Conservation (phyloP, 64 coral and sea anemone genomes). For the Orbicella faveolata region DNA sequence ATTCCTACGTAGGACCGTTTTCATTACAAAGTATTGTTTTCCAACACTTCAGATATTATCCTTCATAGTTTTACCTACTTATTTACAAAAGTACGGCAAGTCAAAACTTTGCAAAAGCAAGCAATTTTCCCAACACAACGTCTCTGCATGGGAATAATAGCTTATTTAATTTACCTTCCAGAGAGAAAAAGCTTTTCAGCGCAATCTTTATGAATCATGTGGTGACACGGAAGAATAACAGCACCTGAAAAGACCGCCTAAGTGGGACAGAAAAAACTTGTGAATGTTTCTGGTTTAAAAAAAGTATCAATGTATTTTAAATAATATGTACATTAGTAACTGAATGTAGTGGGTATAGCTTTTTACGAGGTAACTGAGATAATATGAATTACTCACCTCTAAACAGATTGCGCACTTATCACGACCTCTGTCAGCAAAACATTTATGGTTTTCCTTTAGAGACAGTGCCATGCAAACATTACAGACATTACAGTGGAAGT, state of each 20-base stretch:
- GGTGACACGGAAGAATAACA: slow-evolving; percentile 25
- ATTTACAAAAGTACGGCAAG: neutral
- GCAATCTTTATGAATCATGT: slow-evolving; percentile 39
- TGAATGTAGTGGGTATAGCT: too few relatives aligned
- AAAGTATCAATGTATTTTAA: too few relatives aligned
- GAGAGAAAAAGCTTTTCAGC: neutral
- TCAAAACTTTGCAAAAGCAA: neutral
- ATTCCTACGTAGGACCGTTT: too few relatives aligned
- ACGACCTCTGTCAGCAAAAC: slow-evolving; percentile 14
- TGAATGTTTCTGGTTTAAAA: too few relatives aligned
- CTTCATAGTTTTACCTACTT: neutral
- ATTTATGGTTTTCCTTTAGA: slow-evolving; percentile 24
- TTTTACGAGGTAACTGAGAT: too few relatives aligned
- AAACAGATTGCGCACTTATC: slow-evolving; percentile 30
- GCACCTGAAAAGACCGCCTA: slow-evolving; percentile 34
- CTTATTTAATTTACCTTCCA: slow-evolving; percentile 9
- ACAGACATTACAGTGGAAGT: slow-evolving; percentile 22
- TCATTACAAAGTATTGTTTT: too few relatives aligned
- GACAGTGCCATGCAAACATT: slow-evolving; percentile 11
- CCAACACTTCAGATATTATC: too few relatives aligned
- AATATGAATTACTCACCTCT: neutral
- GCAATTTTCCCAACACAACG: neutral
- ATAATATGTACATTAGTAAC: too few relatives aligned
- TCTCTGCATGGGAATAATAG: neutral
- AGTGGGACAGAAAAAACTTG: neutral